These are phyloP conservation scores for Regulus satrapa DNA, from an alignment of 2,113 vertebrate species.

Conservation along the genomic window DNA sequence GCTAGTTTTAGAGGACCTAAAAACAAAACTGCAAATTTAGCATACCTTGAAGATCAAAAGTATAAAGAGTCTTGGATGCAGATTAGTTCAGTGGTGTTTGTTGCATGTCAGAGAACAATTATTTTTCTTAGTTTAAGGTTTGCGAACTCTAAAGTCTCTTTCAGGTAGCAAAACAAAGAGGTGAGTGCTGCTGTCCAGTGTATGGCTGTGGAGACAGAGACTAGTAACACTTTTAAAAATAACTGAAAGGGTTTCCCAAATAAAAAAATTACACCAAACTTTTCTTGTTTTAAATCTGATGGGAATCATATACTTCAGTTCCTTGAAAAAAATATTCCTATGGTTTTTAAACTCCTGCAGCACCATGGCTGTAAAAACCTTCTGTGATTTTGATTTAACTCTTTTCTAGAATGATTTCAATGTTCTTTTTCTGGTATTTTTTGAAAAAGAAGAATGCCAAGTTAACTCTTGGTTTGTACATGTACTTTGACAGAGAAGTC, in stretches of 20 bases:
- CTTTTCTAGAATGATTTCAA: neutral
- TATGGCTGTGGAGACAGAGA: neutral
- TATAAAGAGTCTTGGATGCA: neutral
- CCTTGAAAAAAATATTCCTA: neutral
- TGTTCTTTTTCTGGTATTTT: neutral
- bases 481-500: neutral
- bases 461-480: neutral
- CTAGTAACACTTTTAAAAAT: neutral
- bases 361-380: neutral
- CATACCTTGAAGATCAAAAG: neutral
- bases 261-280: neutral
- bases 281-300: neutral
- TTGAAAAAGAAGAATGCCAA: neutral
- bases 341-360: neutral
- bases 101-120: neutral
- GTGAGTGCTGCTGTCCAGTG: neutral
- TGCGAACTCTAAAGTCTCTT: neutral
- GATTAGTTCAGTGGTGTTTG: neutral
- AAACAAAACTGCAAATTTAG: neutral
- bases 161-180: neutral
- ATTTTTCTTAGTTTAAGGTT: neutral
- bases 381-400: neutral
- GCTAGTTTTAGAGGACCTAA: neutral
- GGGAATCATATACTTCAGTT: neutral
- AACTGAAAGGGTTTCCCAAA: neutral